A percentile compares a stretch with the other conserved stretches of the same genome.
phyloP scores from a whole-genome alignment of 1,140 invertebrate genomes.

The Apis florea region DNA sequence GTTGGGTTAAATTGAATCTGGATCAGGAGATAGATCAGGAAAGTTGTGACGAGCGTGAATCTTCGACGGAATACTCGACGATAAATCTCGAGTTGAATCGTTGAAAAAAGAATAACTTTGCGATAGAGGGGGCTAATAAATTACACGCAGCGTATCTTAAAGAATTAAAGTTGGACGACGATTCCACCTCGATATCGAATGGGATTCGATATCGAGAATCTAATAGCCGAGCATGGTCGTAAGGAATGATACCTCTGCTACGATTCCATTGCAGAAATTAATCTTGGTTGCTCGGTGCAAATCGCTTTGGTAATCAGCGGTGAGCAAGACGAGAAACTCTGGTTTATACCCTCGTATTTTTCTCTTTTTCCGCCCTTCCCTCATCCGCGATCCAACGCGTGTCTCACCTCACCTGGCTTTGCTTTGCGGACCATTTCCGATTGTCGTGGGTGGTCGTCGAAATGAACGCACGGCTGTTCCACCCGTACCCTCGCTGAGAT shows the following conservation, averaged over 20 bases:
- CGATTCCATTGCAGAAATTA: slow-evolving; percentile 61
- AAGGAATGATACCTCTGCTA: slow-evolving; percentile 44
- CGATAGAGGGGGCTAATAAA: slow-evolving; percentile 10
- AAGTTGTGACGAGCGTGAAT: no score
- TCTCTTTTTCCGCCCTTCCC: neutral
- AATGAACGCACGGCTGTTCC: slow-evolving; percentile 27
- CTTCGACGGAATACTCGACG: neutral
- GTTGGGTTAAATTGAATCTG: no score
- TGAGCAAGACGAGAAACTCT: slow-evolving; percentile 18
- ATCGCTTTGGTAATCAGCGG: slow-evolving; percentile 58
- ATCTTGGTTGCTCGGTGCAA: slow-evolving; percentile 50
- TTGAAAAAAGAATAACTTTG: neutral
- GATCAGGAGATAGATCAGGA: no score
- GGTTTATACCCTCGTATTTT: slow-evolving; percentile 3
- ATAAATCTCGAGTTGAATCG: neutral
- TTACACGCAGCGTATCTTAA: slow-evolving; percentile 10
- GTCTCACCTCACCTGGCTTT: slow-evolving; percentile 26
- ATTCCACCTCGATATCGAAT: slow-evolving; percentile 31
- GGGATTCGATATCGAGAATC: slow-evolving; percentile 56
- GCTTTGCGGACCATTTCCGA: slow-evolving; percentile 40
- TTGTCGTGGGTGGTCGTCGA: slow-evolving; percentile 55
- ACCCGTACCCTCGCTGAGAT: neutral
- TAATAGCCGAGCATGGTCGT: slow-evolving; percentile 43
- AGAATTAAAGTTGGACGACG: slow-evolving; percentile 16
- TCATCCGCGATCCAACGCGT: neutral